Evolutionary conservation across 2,888 invertebrate species (phyloP).

Genomic region (Suillia variegata): DNA sequence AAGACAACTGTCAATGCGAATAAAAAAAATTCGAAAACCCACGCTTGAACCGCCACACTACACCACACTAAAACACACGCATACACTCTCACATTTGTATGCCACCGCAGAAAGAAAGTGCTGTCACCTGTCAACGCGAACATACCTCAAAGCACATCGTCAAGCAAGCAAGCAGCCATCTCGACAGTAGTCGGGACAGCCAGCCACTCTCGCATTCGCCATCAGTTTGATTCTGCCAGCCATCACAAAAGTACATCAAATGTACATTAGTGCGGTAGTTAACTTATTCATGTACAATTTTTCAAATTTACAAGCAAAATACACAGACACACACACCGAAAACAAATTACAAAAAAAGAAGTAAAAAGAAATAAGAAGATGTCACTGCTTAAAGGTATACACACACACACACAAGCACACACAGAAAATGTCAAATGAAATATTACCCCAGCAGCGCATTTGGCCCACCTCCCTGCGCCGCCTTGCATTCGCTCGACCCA

Average conservation of each 20-base stretch:
- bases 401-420: not conserved
- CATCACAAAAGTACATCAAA: slow-evolving; percentile 43
- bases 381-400: not conserved
- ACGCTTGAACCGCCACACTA: slow-evolving; percentile 2
- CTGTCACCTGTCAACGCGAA: slow-evolving; percentile 1
- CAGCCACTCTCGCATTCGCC: not conserved
- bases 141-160: not conserved
- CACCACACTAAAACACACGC: not conserved
- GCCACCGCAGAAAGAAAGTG: not conserved
- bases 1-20: too few relatives aligned
- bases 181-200: not conserved
- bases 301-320: slow-evolving; percentile 20
- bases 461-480: not conserved
- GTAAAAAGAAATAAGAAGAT: not conserved
- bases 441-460: not conserved
- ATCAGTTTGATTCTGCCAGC: too few relatives aligned
- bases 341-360: not conserved
- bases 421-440: not conserved
- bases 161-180: not conserved
- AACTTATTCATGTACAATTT: slow-evolving; percentile 42
- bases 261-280: slow-evolving; percentile 46
- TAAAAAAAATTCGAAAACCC: too few relatives aligned
- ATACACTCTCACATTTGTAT: too few relatives aligned
- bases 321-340: too few relatives aligned
- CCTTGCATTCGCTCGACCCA: not conserved